Evolutionary conservation across 2,888 invertebrate species (phyloP).

Genomic region (Diaphora mendica): DNA sequence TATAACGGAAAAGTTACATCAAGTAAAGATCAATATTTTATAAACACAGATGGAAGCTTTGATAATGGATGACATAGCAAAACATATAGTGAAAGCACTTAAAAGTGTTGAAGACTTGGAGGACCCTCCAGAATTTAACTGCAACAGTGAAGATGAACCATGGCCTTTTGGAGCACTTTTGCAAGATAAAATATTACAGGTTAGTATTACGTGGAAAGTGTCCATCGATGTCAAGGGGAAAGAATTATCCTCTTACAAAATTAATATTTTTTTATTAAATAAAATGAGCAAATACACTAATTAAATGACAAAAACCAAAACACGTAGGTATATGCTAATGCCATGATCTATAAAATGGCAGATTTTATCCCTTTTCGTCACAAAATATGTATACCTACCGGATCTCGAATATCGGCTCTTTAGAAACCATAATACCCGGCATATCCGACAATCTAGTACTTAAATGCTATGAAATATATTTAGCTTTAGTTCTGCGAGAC

Average conservation of each 20-base stretch:
- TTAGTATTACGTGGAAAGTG: constrained; percentile 34
- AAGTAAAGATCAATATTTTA: neutral
- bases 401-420: no score
- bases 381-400: no score
- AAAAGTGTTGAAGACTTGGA: constrained; percentile 51
- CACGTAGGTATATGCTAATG: no score
- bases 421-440: no score
- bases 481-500: no score
- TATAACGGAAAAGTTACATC: neutral
- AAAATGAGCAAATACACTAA: neutral
- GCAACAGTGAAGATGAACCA: constrained; percentile 58
- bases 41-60: constrained; percentile 71
- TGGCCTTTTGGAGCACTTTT: constrained; percentile 71
- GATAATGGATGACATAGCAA: constrained; percentile 76
- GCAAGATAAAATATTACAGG: constrained; percentile 73
- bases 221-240: neutral
- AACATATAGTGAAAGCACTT: constrained; percentile 70
- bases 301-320: neutral
- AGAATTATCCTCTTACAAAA: neutral
- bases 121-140: constrained; percentile 56
- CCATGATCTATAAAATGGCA: no score
- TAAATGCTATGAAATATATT: no score
- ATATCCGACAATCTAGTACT: no score
- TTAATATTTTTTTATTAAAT: neutral
- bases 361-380: no score